Evolutionary conservation across 1,140 invertebrate species (phyloP), one percentile per base, ranked within the genome.

Genomic region (Cheumatopsyche charites): DNA sequence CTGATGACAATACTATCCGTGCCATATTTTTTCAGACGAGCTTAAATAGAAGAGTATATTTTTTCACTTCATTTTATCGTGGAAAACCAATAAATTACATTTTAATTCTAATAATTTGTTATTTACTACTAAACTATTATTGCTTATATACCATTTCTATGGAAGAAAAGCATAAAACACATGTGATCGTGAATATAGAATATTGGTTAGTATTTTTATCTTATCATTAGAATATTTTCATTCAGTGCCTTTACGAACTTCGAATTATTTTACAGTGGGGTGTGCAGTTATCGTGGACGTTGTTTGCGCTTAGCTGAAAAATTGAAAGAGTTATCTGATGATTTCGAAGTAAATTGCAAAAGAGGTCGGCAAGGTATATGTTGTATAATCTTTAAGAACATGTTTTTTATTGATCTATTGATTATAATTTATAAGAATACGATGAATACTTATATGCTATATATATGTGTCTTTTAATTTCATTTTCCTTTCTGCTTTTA

Each of bases 271-370:
- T 75, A 58, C 25, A 75, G 73, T 45, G 49, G 67, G 1, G 81
- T 82, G 25, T 90, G 88, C 83, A 88, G 88, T 71, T 89, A 90
- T 78, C 81, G 80, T 49, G 86, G 86, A 72, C 85, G 89, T 78
- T 90, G 87, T 78, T 78, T 86, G 67, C 83, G 86, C 69, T 80
- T 90, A 71, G 84, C 84, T 69, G 78, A 84, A 72, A 78, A 80
- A 72, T 87, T 90, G 68, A 81, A 82, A 77, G 76, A 83, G 67
- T 79, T 77, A 74, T 85, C 86, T 75, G 86, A 87, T 23, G 80
- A 82, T 73, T 86, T 86, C 55, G 78, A 80, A 71, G 81, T 90
- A n/a, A 77, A 74, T 74, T 89, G 88, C 62, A 81, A 76, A 26
- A 80, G 84, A 70, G 88, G 89, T 67, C 82, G 88, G 67, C 83